phyloP scores from a whole-genome alignment of 2,113 vertebrate genomes.

The Cryptoleucopteryx plumbea region DNA sequence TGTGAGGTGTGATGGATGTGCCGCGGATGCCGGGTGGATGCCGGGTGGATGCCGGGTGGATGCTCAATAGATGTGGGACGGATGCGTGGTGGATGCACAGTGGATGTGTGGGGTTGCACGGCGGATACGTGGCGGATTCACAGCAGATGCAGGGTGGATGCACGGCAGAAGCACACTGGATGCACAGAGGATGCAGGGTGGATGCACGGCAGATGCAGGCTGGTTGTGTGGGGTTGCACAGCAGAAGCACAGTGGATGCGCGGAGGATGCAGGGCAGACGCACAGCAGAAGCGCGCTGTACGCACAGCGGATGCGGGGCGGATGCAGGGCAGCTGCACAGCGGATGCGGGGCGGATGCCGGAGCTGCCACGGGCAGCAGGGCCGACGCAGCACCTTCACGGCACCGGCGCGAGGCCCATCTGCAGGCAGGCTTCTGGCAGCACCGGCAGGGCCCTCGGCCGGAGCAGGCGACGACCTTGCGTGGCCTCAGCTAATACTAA shows the following conservation, averaged over 20 bases:
- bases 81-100: accelerated
- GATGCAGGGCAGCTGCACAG: neutral
- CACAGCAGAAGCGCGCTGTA: accelerated
- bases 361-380: neutral
- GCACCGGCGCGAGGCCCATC: neutral
- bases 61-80: neutral
- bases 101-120: too few species aligned
- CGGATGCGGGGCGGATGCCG: accelerated
- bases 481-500: neutral
- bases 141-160: accelerated
- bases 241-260: too few species aligned
- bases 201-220: neutral
- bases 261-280: neutral
- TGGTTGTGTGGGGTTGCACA: too few species aligned
- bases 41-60: accelerated
- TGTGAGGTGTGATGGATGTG: too few species aligned
- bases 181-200: neutral
- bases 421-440: neutral
- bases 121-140: neutral
- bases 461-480: neutral
- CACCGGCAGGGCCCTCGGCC: neutral
- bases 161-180: neutral
- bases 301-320: accelerated
- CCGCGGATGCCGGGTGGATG: too few species aligned
- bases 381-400: neutral